Evolutionary conservation across 2,888 invertebrate genomes (phyloP), one percentile per base, ranked within the genome.

Genomic region (Troides aeacus): DNA sequence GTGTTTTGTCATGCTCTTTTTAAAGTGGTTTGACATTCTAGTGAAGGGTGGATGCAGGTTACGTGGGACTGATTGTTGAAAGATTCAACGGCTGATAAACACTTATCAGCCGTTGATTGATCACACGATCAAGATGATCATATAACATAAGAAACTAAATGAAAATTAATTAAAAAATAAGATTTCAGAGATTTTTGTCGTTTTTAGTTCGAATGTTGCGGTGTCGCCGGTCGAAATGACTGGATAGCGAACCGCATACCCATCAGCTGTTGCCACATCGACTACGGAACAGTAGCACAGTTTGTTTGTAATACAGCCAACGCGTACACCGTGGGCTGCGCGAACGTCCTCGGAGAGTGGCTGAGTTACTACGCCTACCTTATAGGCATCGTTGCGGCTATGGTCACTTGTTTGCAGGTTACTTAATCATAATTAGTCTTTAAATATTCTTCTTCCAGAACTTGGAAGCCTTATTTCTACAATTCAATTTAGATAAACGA

Each of bases 151-250:
- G 30, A 5, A 30, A 30, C 30, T 30, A 30, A 30, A 30, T 30
- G 30, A 30, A 30, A 30, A 30, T 30, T 30, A 30, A 30, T 30
- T 30, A 30, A 30, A 3, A 30, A 30, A 30, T 30, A 30, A 30
- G 5, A 30, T 30, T 30, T 2, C 3, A 30, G 5, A 3, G 3
- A 64, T 12, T 17, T 64, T 21, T n/a, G 21, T 21, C 21, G 12
- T 46, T 17, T 8, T 42, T 15, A 96, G 94, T 95, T 95, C 73
- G 65, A 90, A 50, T 96, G 96, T 83, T 96, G 96, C 78, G 96
- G 96, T 4, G 92, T 94, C 0, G 71, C 76, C 0, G 90, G 86
- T 30, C 89, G 86, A 4, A 76, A 76, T 0, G 95, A 96, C 77
- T 96, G 95, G 94, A 42, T 64, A 0, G 69, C 74, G 0, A 78